phyloP scores from a whole-genome alignment of 2,113 vertebrate genomes.

The Caretta caretta region DNA sequence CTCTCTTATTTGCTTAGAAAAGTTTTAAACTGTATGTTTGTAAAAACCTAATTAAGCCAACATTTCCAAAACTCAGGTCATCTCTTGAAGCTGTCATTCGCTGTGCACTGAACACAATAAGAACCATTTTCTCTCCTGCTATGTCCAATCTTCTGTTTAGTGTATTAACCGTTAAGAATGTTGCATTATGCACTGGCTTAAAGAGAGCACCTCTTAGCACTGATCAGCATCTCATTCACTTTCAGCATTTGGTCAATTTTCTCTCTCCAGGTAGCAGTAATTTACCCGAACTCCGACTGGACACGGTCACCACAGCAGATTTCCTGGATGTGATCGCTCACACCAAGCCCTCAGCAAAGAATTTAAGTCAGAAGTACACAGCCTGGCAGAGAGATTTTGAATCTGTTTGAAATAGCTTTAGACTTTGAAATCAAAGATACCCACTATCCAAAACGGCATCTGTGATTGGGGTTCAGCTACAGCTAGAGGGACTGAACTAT shows the following conservation, averaged over 20 bases:
- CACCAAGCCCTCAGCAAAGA: slow-evolving; percentile 92
- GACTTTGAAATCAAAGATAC: background rate
- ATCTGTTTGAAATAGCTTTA: slow-evolving; percentile 81
- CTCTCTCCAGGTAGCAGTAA: slow-evolving; percentile 71
- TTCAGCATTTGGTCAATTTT: background rate
- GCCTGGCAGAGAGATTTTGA: slow-evolving; percentile 93
- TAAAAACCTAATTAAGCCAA: too few species aligned
- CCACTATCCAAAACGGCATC: background rate
- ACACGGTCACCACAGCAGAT: slow-evolving; percentile 88
- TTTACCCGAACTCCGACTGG: slow-evolving; percentile 82
- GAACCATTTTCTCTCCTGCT: background rate
- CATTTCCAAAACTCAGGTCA: fast-evolving
- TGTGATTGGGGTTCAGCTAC: background rate
- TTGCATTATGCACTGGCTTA: background rate
- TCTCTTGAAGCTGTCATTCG: background rate
- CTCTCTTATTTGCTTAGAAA: slow-evolving; percentile 21
- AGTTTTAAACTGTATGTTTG: background rate
- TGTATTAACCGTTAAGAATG: background rate
- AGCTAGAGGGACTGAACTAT: background rate
- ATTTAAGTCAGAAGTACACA: slow-evolving; percentile 85
- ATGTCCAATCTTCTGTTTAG: background rate
- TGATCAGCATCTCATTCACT: background rate
- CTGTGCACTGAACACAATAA: background rate
- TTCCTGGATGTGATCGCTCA: slow-evolving; percentile 90
- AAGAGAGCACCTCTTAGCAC: background rate